A percentile compares a stretch with the other conserved stretches of the same genome.
These are phyloP conservation scores for Caracal caracal DNA, from an alignment of 2,113 vertebrate genomes.

Conservation along the genomic window DNA sequence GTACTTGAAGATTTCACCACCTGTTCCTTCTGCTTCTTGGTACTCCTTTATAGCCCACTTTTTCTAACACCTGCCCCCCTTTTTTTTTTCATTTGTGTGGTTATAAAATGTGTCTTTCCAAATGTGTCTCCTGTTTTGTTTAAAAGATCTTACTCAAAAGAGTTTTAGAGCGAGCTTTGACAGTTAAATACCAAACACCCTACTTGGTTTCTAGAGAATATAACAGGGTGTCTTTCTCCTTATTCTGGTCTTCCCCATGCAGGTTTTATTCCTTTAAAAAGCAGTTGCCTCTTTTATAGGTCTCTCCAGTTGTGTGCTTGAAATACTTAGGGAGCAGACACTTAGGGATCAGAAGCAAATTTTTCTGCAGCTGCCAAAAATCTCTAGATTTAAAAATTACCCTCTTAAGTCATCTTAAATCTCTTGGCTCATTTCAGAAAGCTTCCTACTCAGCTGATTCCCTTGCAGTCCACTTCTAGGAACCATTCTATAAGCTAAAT, in stretches of 20 bases:
- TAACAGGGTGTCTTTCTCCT: not conserved
- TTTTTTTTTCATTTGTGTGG: not conserved
- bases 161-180: not conserved
- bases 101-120: constrained; percentile 20
- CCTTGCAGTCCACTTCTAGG: not conserved
- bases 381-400: constrained; percentile 10
- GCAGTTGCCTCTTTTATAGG: not conserved
- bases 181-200: not conserved
- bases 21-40: not conserved
- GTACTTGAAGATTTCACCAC: constrained; percentile 1
- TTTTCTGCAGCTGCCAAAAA: constrained; percentile 37
- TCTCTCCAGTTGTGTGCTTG: not conserved
- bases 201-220: not conserved
- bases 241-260: not conserved
- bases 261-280: not conserved
- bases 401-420: not conserved
- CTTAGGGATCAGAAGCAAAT: not conserved
- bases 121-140: not conserved
- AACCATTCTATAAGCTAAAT: not conserved
- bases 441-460: not conserved
- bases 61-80: not conserved
- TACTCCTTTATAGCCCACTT: not conserved
- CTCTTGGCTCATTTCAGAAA: constrained; percentile 1
- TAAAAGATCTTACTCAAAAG: not conserved
- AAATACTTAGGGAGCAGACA: not conserved